These are phyloP conservation scores for Temnothorax rugatulus DNA, from an alignment of 2,888 invertebrate species.

Conservation along the genomic window DNA sequence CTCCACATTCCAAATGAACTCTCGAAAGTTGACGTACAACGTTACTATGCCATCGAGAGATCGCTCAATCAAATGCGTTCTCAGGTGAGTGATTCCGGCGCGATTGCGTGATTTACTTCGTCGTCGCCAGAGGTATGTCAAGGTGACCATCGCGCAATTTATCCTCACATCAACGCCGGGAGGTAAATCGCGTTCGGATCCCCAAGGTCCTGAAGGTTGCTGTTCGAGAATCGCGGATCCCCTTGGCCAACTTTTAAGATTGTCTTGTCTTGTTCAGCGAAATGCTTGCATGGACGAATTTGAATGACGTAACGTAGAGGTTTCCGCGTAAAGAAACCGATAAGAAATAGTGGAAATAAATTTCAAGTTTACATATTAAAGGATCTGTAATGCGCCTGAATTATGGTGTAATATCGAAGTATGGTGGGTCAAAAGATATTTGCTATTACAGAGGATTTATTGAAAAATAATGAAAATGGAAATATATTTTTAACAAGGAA, in stretches of 20 bases:
- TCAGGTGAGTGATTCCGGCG: constrained; percentile 56
- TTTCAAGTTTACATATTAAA: background rate
- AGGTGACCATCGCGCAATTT: constrained; percentile 65
- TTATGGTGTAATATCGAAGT: background rate
- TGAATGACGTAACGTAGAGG: background rate
- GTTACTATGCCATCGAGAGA: constrained; percentile 92
- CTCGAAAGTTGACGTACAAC: constrained; percentile 91
- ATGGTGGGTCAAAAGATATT: background rate
- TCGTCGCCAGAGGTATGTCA: constrained; percentile 73
- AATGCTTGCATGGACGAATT: background rate
- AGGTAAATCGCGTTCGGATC: background rate
- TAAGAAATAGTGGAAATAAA: background rate
- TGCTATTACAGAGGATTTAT: background rate
- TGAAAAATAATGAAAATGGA: background rate
- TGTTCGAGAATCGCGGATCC: background rate
- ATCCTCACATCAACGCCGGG: constrained; percentile 39
- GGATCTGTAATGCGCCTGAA: background rate
- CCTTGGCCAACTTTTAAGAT: constrained; percentile 25
- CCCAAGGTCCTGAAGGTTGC: constrained; percentile 12
- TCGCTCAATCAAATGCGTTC: constrained; percentile 84
- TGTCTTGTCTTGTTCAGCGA: background rate
- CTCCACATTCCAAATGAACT: constrained; percentile 88
- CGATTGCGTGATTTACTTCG: constrained; percentile 49
- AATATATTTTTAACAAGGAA: background rate
- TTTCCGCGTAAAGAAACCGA: background rate